Conservation (phyloP, 2,888 invertebrate species). For the Rambutsinella grinnellia region DNA sequence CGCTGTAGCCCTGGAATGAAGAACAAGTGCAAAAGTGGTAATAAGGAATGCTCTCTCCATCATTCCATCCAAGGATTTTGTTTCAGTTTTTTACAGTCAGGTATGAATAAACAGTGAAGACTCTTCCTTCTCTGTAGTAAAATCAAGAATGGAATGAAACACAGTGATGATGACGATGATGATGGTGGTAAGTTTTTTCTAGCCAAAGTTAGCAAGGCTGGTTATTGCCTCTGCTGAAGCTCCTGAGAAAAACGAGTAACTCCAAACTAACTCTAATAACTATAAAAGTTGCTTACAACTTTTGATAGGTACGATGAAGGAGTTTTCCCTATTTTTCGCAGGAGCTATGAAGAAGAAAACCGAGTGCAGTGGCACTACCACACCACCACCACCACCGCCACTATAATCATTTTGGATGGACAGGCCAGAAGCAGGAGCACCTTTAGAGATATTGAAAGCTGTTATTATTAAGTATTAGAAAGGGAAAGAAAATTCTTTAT, state of each 20-base stretch:
- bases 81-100: background rate
- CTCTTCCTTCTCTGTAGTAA: background rate
- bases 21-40: background rate
- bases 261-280: conserved; percentile 37
- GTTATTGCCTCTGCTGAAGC: conserved; percentile 35
- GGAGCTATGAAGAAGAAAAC: background rate
- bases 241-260: conserved; percentile 7
- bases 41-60: background rate
- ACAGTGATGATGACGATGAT: background rate
- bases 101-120: background rate
- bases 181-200: background rate
- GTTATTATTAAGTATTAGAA: background rate
- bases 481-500: too few relatives aligned
- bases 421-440: background rate
- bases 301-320: conserved; percentile 53
- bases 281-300: conserved; percentile 56
- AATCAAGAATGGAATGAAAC: background rate
- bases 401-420: conserved; percentile 26
- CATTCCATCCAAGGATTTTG: background rate
- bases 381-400: conserved; percentile 33
- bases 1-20: background rate
- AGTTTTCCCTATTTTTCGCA: conserved; percentile 7
- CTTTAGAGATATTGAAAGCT: background rate
- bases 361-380: background rate
- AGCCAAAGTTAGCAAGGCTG: conserved; percentile 5